Conservation (phyloP, 2,113 vertebrate genomes). For the Pitta sordida region DNA sequence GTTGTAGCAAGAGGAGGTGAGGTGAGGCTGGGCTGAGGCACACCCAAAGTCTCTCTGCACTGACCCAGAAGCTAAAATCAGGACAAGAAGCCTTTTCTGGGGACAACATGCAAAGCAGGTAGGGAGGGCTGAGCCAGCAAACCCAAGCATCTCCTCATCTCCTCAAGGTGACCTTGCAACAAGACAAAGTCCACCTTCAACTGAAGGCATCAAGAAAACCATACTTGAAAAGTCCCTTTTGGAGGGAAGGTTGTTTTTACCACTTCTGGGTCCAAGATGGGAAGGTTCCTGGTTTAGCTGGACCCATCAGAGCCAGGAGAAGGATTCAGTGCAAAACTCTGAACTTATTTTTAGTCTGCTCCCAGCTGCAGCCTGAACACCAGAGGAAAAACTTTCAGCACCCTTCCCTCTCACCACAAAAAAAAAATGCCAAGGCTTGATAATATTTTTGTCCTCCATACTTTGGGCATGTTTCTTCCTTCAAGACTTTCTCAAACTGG, state of each 20-base stretch:
- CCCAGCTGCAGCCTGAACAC: neutral
- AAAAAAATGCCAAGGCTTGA: neutral
- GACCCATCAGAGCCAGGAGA: neutral
- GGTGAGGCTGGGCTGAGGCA: neutral
- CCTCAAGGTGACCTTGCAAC: neutral
- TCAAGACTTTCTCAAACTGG: neutral
- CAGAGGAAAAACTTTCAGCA: neutral
- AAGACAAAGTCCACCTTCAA: neutral
- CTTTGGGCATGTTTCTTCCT: neutral
- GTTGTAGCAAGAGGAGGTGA: neutral
- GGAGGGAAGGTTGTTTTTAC: neutral
- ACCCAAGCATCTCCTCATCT: neutral
- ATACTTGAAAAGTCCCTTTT: neutral
- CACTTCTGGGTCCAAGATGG: neutral
- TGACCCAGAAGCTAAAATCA: neutral
- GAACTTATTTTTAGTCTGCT: conserved; percentile 3
- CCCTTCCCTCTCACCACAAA: neutral
- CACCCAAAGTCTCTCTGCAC: neutral
- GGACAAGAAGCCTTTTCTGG: neutral
- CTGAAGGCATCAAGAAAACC: neutral
- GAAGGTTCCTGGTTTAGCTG: neutral
- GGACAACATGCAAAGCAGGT: neutral
- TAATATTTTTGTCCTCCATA: neutral
- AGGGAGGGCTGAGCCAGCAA: neutral
- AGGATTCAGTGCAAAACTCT: neutral